Percentiles rank a stretch among this genome's conserved stretches.
Evolutionary conservation across 2,888 invertebrate species (phyloP).

Genomic region (Chirona hameri): DNA sequence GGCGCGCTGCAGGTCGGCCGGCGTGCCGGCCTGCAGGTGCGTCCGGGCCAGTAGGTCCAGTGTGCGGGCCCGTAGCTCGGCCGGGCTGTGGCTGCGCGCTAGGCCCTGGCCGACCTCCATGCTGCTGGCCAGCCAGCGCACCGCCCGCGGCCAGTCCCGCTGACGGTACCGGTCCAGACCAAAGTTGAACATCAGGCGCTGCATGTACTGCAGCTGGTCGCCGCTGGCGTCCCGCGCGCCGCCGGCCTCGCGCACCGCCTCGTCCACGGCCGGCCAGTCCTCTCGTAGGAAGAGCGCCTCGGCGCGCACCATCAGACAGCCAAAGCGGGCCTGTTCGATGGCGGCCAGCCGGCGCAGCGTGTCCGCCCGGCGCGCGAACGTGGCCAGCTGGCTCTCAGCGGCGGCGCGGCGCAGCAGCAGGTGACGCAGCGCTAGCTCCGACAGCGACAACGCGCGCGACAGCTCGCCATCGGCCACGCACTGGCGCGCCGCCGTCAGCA

Average conservation of each 20-base stretch:
- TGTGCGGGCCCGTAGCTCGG: neutral
- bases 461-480: neutral
- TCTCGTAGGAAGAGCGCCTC: slow-evolving; percentile 1
- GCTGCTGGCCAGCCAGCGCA: neutral
- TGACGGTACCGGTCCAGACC: neutral
- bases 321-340: slow-evolving; percentile 9
- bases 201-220: slow-evolving; percentile 22
- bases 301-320: slow-evolving; percentile 10
- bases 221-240: slow-evolving; percentile 5
- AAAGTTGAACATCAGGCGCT: slow-evolving; percentile 4
- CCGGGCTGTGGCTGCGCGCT: neutral
- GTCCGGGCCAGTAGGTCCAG: neutral
- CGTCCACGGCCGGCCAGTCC: neutral
- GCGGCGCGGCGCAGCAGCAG: neutral
- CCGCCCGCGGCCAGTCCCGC: neutral
- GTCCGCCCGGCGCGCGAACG: slow-evolving; percentile 9
- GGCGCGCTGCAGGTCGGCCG: neutral
- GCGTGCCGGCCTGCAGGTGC: neutral
- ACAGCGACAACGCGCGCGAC: neutral
- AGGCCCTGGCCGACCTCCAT: neutral
- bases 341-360: slow-evolving; percentile 3
- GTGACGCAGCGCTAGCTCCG: neutral
- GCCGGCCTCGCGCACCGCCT: slow-evolving; percentile 1
- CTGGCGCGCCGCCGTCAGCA: slow-evolving; percentile 12
- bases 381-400: slow-evolving; percentile 8